Conservation (phyloP, 1,140 invertebrate species). For the Holcopasites calliopsidis region DNA sequence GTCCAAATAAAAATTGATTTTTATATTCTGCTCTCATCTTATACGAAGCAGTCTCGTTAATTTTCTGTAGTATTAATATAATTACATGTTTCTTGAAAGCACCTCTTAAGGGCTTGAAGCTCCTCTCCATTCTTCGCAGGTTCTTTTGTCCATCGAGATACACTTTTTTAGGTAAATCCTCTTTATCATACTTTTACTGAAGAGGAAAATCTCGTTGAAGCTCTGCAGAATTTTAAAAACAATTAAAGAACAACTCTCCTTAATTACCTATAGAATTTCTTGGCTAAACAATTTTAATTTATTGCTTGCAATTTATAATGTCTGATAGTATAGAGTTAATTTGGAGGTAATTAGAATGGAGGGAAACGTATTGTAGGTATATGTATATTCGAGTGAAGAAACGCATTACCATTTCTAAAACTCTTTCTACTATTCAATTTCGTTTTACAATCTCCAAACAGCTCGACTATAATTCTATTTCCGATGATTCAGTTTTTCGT, state of each 20-base stretch:
- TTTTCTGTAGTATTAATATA: not conserved
- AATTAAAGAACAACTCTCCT: not conserved
- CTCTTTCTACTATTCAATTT: too few relatives aligned
- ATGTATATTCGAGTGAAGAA: too few relatives aligned
- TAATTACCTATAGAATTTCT: not conserved
- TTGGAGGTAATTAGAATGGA: too few relatives aligned
- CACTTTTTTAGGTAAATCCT: slow-evolving; percentile 11
- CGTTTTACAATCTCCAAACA: too few relatives aligned
- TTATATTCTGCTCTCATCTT: not conserved
- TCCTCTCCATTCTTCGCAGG: not conserved
- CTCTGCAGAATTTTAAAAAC: not conserved
- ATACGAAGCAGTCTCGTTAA: not conserved
- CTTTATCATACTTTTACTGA: not conserved
- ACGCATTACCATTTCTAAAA: too few relatives aligned
- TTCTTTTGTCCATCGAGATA: not conserved
- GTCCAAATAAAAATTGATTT: not conserved
- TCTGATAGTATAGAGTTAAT: too few relatives aligned
- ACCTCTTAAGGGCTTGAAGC: not conserved
- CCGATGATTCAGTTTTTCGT: too few relatives aligned
- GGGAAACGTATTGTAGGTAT: too few relatives aligned
- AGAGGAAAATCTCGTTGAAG: not conserved
- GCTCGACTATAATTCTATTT: too few relatives aligned
- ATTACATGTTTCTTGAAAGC: not conserved
- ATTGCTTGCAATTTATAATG: too few relatives aligned
- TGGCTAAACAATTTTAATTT: not conserved